A percentile compares a stretch with the other conserved stretches of the same genome.
Conservation (phyloP, 2,888 invertebrate species). For the Lithosia quadra region DNA sequence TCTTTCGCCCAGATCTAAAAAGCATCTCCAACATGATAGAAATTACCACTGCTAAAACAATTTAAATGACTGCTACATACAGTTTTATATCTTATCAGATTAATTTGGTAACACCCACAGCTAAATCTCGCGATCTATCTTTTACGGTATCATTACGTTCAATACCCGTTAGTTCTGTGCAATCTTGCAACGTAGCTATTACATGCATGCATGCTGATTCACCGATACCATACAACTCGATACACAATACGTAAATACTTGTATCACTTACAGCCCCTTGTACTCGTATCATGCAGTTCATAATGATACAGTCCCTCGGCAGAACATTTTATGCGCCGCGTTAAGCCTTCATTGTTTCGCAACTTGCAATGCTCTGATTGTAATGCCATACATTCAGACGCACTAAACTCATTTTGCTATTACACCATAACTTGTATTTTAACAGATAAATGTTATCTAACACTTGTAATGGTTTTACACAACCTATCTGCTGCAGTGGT, state of each 20-base stretch:
- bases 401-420: conserved; percentile 64
- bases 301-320: conserved; percentile 70
- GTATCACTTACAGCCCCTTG: conserved; percentile 24
- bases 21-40: conserved; percentile 40
- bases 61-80: conserved; percentile 28
- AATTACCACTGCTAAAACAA: conserved; percentile 33
- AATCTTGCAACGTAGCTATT: conserved; percentile 27
- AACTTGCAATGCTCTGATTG: conserved; percentile 84
- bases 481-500: background rate
- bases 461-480: conserved; percentile 14
- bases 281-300: conserved; percentile 33
- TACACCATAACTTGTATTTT: conserved; percentile 61
- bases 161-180: conserved; percentile 28
- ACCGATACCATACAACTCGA: conserved; percentile 18
- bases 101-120: conserved; percentile 26
- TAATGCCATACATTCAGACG: conserved; percentile 72
- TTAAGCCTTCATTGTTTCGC: conserved; percentile 79
- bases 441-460: conserved; percentile 47
- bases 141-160: conserved; percentile 30
- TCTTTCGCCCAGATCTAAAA: conserved; percentile 50
- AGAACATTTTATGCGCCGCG: conserved; percentile 73
- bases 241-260: conserved; percentile 21
- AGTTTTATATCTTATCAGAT: conserved; percentile 29
- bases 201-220: conserved; percentile 28
- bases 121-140: conserved; percentile 37